Base-by-base conservation (phyloP, 1,140 invertebrate species). In the Doryteuthis pealeii region DNA sequence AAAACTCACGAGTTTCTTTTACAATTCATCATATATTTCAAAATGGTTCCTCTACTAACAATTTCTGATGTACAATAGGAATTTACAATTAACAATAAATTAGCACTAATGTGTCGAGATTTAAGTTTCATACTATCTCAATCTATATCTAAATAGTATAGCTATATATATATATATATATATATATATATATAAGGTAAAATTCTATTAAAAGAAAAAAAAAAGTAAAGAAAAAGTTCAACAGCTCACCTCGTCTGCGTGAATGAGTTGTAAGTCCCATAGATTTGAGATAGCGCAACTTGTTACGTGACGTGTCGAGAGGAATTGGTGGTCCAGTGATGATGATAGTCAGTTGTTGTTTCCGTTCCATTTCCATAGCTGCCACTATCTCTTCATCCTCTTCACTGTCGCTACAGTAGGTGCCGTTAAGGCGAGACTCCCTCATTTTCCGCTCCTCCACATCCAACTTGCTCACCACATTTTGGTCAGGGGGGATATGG, bases 231-330 rank as follows among this genome's bases (percentile, higher is more conserved):
- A 40, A 40, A 40, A 5, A 40, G 10, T 40, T 5, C 3, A 0
- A 2, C 6, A 5, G 18, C 76, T 54, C 43, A 86, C 84, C 84
- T 83, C 81, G 82, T 78, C 80, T 85, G 8, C 75, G 77, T 45
- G 74, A 74, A 26, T 75, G 72, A 14, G 83, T 82, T 45, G 79
- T 80, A 15, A 87, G 69, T 68, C 84, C 84, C 40, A 87, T 72
- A 54, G 76, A 54, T 30, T 77, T 70, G 31, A 87, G 70, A 35
- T 83, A 76, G 31, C 75, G 77, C 54, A 84, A 68, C 76, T 87
- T 87, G n/a, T 77, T 74, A 65, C 72, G 65, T 15, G 82, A 81
- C 28, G 73, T 72, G 74, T 86, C 84, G 8, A 85, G 73, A 22
- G 75, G 75, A 40, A 84, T 54, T 65, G 81, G 81, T 3, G 82